These are phyloP conservation scores for Drosophila anceps DNA, from an alignment of 2,888 invertebrate species.

Conservation along the genomic window DNA sequence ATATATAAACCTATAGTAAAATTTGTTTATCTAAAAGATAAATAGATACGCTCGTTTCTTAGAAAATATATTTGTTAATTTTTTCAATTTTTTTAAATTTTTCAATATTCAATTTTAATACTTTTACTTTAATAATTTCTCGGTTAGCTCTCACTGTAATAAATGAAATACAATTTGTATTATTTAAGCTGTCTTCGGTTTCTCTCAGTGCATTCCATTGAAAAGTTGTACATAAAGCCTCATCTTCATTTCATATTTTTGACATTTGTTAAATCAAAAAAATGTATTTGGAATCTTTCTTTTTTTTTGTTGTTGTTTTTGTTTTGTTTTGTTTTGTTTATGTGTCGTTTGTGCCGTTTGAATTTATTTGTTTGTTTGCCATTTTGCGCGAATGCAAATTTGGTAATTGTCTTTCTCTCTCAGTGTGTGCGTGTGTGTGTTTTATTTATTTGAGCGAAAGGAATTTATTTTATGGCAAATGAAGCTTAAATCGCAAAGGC, in stretches of 20 bases:
- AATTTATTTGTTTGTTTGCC: slow-evolving; percentile 79
- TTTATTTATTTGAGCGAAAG: slow-evolving; percentile 67
- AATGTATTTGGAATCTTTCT: slow-evolving; percentile 61
- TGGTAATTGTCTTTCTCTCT: slow-evolving; percentile 67
- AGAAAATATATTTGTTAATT: no score
- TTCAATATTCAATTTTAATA: not conserved
- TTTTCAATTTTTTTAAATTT: no score
- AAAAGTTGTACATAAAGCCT: slow-evolving; percentile 59
- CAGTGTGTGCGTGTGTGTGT: slow-evolving; percentile 9
- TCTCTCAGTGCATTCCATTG: slow-evolving; percentile 57
- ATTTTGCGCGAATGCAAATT: slow-evolving; percentile 74
- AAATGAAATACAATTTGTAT: not conserved
- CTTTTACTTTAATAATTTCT: no score
- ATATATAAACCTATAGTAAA: no score
- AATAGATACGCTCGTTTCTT: no score
- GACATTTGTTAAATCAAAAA: slow-evolving; percentile 78
- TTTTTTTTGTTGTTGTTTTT: slow-evolving; percentile 16
- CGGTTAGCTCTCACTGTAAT: no score
- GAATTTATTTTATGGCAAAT: slow-evolving; percentile 68
- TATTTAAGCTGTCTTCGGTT: slow-evolving; percentile 11
- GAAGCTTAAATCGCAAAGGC: slow-evolving; percentile 54
- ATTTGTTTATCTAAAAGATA: no score
- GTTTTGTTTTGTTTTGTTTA: slow-evolving; percentile 52
- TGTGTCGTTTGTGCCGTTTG: slow-evolving; percentile 71
- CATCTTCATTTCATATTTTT: slow-evolving; percentile 71